Conservation (phyloP, 2,113 vertebrate genomes). For the Macquaria ambigua region DNA sequence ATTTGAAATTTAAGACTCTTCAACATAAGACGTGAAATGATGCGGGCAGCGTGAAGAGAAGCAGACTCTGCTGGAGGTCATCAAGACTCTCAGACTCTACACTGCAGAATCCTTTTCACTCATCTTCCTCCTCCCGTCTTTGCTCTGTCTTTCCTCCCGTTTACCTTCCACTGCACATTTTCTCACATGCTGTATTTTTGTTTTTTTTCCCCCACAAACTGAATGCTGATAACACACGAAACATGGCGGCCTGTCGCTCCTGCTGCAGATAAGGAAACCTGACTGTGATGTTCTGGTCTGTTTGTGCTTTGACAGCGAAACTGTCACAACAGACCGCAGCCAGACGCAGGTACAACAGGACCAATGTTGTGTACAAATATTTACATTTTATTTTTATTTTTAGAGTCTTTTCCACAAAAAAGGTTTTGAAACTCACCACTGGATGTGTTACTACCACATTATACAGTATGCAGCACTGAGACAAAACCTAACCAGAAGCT, state of each 20-base stretch:
- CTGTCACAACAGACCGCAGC: not conserved
- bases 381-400: conserved; percentile 78
- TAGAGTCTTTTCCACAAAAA: conserved; percentile 57
- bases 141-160: not conserved
- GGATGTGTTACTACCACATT: conserved; percentile 45
- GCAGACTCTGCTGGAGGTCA: not conserved
- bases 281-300: not conserved
- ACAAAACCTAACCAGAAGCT: conserved; percentile 34
- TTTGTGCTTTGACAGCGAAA: not conserved
- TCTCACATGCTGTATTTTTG: conserved; percentile 3
- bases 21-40: not conserved
- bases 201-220: not conserved
- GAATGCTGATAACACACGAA: conserved; percentile 8
- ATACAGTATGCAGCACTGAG: conserved; percentile 55
- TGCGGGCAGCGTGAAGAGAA: not conserved
- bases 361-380: conserved; percentile 63
- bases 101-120: not conserved
- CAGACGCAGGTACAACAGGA: not conserved
- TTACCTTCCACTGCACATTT: not conserved
- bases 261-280: conserved; percentile 8
- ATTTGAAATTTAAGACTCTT: not conserved
- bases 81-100: not conserved
- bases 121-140: not conserved
- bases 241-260: not conserved
- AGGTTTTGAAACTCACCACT: conserved; percentile 4